These are phyloP conservation scores for Denticeps clupeoides DNA, from an alignment of 2,797 vertebrate genomes.

Conservation along the genomic window DNA sequence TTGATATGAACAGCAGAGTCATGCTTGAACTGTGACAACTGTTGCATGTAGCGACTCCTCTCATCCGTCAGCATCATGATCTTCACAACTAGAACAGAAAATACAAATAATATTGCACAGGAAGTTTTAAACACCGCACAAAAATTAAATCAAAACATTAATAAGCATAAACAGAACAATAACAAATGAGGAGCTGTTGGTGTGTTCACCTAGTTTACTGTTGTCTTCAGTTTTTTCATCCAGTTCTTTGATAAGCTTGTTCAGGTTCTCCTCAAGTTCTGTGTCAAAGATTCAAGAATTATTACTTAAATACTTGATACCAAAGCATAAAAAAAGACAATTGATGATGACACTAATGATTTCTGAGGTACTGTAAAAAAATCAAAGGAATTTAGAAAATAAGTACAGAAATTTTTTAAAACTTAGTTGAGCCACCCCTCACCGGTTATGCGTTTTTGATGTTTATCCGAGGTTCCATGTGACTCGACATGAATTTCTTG, in stretches of 20 bases:
- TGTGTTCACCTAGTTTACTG: constrained; percentile 29
- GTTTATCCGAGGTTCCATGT: not conserved
- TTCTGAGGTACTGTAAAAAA: not conserved
- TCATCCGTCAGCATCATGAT: not conserved
- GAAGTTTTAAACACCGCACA: not conserved
- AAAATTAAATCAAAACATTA: too few relatives aligned
- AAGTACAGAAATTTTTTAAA: too few relatives aligned
- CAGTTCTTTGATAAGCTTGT: constrained; percentile 2
- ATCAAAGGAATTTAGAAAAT: not conserved
- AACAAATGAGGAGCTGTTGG: too few relatives aligned
- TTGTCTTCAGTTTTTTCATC: not conserved
- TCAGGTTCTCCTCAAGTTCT: constrained; percentile 25
- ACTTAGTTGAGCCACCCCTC: too few relatives aligned
- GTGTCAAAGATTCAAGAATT: not conserved
- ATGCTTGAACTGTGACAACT: not conserved
- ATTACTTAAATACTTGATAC: too few relatives aligned
- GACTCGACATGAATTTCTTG: not conserved
- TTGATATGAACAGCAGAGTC: not conserved
- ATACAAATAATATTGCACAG: not conserved
- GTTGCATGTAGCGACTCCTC: not conserved
- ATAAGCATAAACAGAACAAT: too few relatives aligned
- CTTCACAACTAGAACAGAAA: not conserved
- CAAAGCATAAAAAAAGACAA: not conserved
- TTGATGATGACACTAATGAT: too few relatives aligned
- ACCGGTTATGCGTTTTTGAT: not conserved